phyloP scores from a whole-genome alignment of 30 jellyfish, hydroid and myxozoan genomes.

The Hydractinia symbiolongicarpus region DNA sequence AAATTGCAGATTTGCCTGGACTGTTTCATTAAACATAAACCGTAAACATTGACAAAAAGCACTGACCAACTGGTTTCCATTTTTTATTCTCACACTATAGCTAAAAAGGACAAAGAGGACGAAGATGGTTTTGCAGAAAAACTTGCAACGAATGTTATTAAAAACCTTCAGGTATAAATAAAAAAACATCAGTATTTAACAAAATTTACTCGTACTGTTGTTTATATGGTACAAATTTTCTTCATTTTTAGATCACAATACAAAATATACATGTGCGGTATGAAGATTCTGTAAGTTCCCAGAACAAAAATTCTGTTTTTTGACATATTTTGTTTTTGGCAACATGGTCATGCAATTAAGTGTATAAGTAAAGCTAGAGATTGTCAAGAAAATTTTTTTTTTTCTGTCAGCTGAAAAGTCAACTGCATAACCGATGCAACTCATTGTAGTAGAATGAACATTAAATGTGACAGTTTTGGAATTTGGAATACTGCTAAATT shows the following conservation, averaged over 20 bases:
- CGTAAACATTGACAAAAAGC: too few species aligned
- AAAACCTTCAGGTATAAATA: slow-evolving; percentile 64
- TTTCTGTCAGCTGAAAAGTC: too few species aligned
- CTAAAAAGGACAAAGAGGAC: slow-evolving; percentile 46
- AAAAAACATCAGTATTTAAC: background rate
- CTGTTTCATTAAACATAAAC: too few species aligned
- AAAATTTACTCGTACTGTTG: too few species aligned
- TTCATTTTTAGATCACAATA: slow-evolving; percentile 42
- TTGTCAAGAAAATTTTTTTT: too few species aligned
- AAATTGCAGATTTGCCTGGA: too few species aligned
- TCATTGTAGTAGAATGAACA: too few species aligned
- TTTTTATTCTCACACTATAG: background rate
- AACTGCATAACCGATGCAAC: too few species aligned
- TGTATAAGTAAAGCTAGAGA: background rate
- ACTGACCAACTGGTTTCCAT: too few species aligned
- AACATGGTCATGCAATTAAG: background rate
- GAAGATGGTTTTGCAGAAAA: slow-evolving; percentile 78
- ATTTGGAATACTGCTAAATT: too few species aligned
- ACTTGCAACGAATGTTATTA: slow-evolving; percentile 91
- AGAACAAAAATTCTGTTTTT: background rate
- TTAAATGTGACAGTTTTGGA: too few species aligned
- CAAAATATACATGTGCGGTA: slow-evolving; percentile 72
- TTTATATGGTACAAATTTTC: too few species aligned
- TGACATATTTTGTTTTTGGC: background rate
- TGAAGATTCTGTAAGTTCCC: slow-evolving; percentile 72